phyloP scores from a whole-genome alignment of 2,888 invertebrate species.

The Neocrepidodera transversa region DNA sequence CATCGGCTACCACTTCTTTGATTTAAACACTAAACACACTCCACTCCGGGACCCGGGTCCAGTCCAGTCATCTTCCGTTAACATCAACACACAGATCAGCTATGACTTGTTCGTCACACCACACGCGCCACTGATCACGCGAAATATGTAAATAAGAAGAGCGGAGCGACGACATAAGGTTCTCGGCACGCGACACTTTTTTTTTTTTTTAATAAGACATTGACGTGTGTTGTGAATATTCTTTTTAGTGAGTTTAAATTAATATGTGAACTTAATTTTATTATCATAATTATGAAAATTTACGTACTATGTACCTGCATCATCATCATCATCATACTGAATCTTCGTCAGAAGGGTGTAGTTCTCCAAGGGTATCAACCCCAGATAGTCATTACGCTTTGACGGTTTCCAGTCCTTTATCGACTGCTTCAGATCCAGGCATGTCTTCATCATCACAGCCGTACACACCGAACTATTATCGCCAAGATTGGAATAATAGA shows the following conservation, averaged over 20 bases:
- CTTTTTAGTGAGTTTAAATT: neutral
- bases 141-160: slow-evolving; percentile 27
- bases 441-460: slow-evolving; percentile 59
- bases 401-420: slow-evolving; percentile 52
- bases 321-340: slow-evolving; percentile 43
- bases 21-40: slow-evolving; percentile 55
- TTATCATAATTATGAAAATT: slow-evolving; percentile 19
- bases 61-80: slow-evolving; percentile 52
- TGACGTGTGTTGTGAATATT: slow-evolving; percentile 11
- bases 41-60: too few relatives aligned
- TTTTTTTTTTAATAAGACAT: slow-evolving; percentile 22
- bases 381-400: slow-evolving; percentile 55
- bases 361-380: slow-evolving; percentile 55
- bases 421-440: slow-evolving; percentile 54
- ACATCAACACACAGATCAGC: slow-evolving; percentile 40
- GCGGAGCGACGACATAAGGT: slow-evolving; percentile 3
- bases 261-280: too few relatives aligned
- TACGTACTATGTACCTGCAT: slow-evolving; percentile 48
- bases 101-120: slow-evolving; percentile 25
- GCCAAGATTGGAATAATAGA: slow-evolving; percentile 48
- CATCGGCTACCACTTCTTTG: slow-evolving; percentile 54
- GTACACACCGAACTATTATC: slow-evolving; percentile 56
- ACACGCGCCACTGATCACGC: slow-evolving; percentile 33
- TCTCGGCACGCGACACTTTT: slow-evolving; percentile 25
- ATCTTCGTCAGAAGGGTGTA: slow-evolving; percentile 56